phyloP scores from a whole-genome alignment of 2,113 vertebrate genomes.

The Terrapene triunguis region DNA sequence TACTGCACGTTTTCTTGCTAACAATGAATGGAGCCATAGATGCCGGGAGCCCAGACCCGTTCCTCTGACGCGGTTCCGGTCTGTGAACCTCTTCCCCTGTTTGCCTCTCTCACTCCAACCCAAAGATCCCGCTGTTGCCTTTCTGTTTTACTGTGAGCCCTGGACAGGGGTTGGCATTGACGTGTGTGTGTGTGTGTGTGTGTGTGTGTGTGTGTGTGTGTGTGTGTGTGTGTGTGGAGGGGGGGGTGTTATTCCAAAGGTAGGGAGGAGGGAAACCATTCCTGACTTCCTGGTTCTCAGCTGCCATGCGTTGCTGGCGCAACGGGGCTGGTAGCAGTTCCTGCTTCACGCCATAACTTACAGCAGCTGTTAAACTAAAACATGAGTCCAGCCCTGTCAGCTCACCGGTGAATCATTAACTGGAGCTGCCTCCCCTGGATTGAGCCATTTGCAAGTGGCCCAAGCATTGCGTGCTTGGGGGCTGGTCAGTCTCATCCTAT shows the following conservation, averaged over 20 bases:
- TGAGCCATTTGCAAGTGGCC: neutral
- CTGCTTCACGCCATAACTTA: neutral
- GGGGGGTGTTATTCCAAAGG: too few relatives aligned
- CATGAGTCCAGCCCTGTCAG: neutral
- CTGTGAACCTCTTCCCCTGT: neutral
- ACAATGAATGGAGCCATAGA: too few relatives aligned
- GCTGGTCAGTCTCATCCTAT: too few relatives aligned
- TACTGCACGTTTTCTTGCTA: neutral
- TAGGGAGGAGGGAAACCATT: neutral
- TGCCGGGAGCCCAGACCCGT: too few relatives aligned
- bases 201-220: too few relatives aligned
- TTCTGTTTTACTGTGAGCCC: neutral
- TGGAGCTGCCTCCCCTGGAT: neutral
- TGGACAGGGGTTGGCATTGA: neutral
- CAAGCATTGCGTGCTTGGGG: too few relatives aligned
- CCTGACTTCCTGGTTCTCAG: neutral
- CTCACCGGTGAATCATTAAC: neutral
- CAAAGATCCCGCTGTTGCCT: neutral
- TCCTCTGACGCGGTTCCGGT: neutral
- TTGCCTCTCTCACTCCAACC: neutral
- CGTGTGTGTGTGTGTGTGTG: too few relatives aligned
- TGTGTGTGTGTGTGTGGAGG: too few relatives aligned
- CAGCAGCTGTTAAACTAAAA: neutral
- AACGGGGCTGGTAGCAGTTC: neutral
- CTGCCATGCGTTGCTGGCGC: fast-evolving